Evolutionary conservation across 2,113 vertebrate genomes (phyloP), one percentile per base, ranked within the genome.

Genomic region (Pelusios castaneus): DNA sequence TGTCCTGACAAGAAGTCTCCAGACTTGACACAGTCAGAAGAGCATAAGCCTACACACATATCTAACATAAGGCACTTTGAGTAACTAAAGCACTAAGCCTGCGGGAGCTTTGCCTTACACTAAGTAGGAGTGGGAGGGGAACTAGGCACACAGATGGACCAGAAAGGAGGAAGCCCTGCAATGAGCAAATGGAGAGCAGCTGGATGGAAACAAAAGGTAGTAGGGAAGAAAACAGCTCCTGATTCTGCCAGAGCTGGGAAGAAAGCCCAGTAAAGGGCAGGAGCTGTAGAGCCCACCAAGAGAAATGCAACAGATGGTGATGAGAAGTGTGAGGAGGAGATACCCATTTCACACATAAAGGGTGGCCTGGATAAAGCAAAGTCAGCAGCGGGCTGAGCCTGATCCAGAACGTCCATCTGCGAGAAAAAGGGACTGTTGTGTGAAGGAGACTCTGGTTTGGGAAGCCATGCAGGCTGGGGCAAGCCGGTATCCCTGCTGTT

Each of bases 141-240:
- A 85, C 0, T 10, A 27, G 27, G 29, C 51, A 27, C 19, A 34
- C 56, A 55, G 49, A 60, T 81, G 41, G 41, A 52, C 29, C 34
- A 80, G 38, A 29, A 43, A 94, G 21, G 31, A 2, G 67, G 27
- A 77, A 29, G 17, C 13, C 41, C 78, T 1, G 2, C 24, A 70
- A 45, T 81, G 19, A 22, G 11, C 17, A 56, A 13, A 14, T 52
- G 0, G 0, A 13, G 12, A 54, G n/a, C 43, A 29, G 17, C 43
- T 43, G n/a, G 43, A 47, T 38, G 31, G 49, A 56, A 43, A 31
- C 51, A 85, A 75, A 85, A 75, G 67, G 16, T 29, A 75, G 83
- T 11, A 16, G 67, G n/a, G n/a, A n/a, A n/a, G 41, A 38, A 49
- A 9, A 75, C 6, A 29, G 51, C 47, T 67, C 17, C 38, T 55